These are phyloP conservation scores for Luidia sarsii DNA, from an alignment of 53 echinoderm and acorn worm genomes.

Conservation along the genomic window DNA sequence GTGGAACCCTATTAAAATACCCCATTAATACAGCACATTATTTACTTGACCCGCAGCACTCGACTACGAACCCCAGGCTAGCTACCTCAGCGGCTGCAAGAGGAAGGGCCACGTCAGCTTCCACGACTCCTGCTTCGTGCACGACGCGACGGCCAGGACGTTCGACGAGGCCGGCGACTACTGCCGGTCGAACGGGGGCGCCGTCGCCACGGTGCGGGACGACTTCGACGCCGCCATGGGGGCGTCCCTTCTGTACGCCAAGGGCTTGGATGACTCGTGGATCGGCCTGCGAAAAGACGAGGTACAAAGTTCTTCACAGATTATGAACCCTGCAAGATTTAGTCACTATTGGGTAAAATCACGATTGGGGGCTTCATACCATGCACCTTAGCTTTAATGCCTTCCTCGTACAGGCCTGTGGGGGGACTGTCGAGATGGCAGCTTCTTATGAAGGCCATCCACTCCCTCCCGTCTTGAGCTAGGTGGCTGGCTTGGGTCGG, in stretches of 20 bases:
- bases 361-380: too few species aligned
- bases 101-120: not conserved
- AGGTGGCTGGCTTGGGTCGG: too few species aligned
- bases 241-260: not conserved
- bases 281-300: constrained; percentile 34
- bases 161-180: constrained; percentile 16
- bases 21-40: not conserved
- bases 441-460: too few species aligned
- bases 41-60: not conserved
- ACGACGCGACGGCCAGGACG: constrained; percentile 14
- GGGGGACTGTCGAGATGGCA: too few species aligned
- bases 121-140: constrained; percentile 28
- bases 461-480: too few species aligned
- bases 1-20: not conserved
- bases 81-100: not conserved
- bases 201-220: constrained; percentile 30
- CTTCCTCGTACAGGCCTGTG: too few species aligned
- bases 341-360: too few species aligned
- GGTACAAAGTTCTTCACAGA: too few species aligned
- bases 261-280: constrained; percentile 17
- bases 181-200: constrained; percentile 12
- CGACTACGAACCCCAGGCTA: not conserved
- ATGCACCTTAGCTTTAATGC: too few species aligned
- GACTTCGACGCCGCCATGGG: constrained; percentile 16
- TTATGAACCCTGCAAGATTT: too few species aligned